These are phyloP conservation scores for Peromyscus leucopus DNA, from an alignment of 2,113 vertebrate species.

Conservation along the genomic window DNA sequence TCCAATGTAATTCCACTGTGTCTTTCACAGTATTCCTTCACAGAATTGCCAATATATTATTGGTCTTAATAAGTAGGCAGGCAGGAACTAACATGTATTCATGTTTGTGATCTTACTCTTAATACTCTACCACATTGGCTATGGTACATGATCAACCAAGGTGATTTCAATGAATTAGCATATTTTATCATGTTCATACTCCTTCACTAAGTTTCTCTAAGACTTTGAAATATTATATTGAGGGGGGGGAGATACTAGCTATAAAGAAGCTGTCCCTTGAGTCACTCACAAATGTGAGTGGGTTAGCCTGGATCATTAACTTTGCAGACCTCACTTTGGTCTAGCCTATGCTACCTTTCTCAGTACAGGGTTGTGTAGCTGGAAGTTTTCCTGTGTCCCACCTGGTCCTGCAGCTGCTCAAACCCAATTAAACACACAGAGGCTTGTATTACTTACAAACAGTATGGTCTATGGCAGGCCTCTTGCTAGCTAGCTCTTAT, in stretches of 20 bases:
- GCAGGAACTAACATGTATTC: background rate
- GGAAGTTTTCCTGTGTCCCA: too few relatives aligned
- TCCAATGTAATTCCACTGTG: background rate
- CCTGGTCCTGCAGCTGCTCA: too few relatives aligned
- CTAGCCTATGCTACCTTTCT: background rate
- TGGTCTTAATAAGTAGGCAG: background rate
- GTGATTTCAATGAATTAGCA: background rate
- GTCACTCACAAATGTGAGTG: background rate
- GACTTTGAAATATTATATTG: background rate
- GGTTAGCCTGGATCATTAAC: background rate
- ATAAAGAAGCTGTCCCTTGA: background rate
- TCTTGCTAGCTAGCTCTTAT: too few relatives aligned
- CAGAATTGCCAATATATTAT: background rate
- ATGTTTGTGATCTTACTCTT: background rate
- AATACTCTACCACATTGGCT: background rate
- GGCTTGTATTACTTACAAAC: too few relatives aligned
- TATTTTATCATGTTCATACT: background rate
- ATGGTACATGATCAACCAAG: background rate
- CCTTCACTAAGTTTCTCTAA: background rate
- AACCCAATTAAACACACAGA: too few relatives aligned
- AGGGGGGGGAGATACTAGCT: background rate
- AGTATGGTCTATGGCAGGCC: too few relatives aligned
- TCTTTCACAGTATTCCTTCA: background rate
- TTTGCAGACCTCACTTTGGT: constrained; percentile 25
- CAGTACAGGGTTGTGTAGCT: background rate